phyloP scores from a whole-genome alignment of 1,140 invertebrate genomes.

The Pemphigus obesinymphae region DNA sequence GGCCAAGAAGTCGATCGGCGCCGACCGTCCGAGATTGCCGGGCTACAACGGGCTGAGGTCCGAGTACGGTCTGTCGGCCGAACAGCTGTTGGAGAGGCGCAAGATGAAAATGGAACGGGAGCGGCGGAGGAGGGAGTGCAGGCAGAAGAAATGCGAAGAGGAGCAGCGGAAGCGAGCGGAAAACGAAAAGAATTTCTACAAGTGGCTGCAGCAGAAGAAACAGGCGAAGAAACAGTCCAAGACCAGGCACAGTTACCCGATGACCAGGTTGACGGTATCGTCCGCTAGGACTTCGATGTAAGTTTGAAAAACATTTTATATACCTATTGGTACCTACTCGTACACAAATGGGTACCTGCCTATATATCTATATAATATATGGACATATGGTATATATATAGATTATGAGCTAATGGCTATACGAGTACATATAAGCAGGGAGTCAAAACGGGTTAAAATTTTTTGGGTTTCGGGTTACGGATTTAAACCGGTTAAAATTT shows the following conservation, averaged over 20 bases:
- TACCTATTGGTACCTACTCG: background rate
- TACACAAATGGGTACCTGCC: no score
- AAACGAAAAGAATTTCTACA: slow-evolving; percentile 45
- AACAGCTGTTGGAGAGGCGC: slow-evolving; percentile 46
- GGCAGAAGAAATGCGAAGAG: slow-evolving; percentile 41
- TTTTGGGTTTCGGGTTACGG: no score
- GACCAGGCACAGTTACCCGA: slow-evolving; percentile 40
- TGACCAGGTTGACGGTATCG: slow-evolving; percentile 23
- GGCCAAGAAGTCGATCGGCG: background rate
- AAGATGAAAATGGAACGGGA: background rate
- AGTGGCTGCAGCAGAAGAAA: slow-evolving; percentile 45
- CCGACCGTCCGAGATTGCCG: slow-evolving; percentile 43
- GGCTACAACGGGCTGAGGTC: slow-evolving; percentile 46
- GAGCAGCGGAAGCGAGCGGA: slow-evolving; percentile 43
- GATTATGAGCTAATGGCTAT: no score
- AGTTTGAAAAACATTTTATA: background rate
- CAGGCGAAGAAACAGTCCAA: slow-evolving; percentile 42
- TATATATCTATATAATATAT: no score
- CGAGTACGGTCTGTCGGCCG: slow-evolving; percentile 47
- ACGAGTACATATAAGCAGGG: no score
- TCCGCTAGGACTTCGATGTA: slow-evolving; percentile 10
- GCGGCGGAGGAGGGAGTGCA: slow-evolving; percentile 7
- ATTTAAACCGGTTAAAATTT: no score
- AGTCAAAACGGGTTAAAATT: background rate
- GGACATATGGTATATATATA: no score